These are phyloP conservation scores for Parthenolecanium corni DNA, from an alignment of 2,888 invertebrate genomes.

Conservation along the genomic window DNA sequence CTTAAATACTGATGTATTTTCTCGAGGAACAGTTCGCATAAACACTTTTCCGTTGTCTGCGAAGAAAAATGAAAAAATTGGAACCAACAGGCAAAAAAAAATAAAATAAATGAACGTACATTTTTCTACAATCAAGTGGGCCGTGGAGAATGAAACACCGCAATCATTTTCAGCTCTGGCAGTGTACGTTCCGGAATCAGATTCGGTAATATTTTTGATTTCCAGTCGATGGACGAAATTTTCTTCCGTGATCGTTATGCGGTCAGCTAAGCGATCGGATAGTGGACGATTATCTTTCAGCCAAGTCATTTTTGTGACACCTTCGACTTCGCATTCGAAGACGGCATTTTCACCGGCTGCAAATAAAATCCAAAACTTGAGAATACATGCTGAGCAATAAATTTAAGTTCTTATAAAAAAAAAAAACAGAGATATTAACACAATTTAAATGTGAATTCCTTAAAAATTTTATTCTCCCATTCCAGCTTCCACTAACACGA, in stretches of 20 bases:
- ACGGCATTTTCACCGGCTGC: slow-evolving; percentile 71
- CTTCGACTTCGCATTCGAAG: slow-evolving; percentile 64
- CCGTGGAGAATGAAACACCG: slow-evolving; percentile 67
- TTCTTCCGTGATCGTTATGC: slow-evolving; percentile 48
- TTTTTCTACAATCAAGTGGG: slow-evolving; percentile 74
- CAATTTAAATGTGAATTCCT: not conserved
- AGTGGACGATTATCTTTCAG: slow-evolving; percentile 76
- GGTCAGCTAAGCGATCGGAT: slow-evolving; percentile 49
- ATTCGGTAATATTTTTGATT: slow-evolving; percentile 58
- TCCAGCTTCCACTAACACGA: too few relatives aligned
- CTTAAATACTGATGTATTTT: too few relatives aligned
- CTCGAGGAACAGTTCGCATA: too few relatives aligned
- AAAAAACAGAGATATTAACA: slow-evolving; percentile 14
- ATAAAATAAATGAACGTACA: slow-evolving; percentile 46
- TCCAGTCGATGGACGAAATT: slow-evolving; percentile 56
- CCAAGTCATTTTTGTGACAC: slow-evolving; percentile 59
- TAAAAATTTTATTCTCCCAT: too few relatives aligned
- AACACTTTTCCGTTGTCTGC: too few relatives aligned
- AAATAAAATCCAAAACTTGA: not conserved
- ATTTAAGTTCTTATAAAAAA: slow-evolving; percentile 30
- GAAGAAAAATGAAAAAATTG: too few relatives aligned
- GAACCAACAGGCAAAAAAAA: too few relatives aligned
- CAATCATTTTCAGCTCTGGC: slow-evolving; percentile 71
- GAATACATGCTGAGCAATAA: not conserved
- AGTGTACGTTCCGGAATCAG: slow-evolving; percentile 81